These are phyloP conservation scores for Lanius ludovicianus DNA, from an alignment of 2,113 vertebrate species.

Conservation along the genomic window DNA sequence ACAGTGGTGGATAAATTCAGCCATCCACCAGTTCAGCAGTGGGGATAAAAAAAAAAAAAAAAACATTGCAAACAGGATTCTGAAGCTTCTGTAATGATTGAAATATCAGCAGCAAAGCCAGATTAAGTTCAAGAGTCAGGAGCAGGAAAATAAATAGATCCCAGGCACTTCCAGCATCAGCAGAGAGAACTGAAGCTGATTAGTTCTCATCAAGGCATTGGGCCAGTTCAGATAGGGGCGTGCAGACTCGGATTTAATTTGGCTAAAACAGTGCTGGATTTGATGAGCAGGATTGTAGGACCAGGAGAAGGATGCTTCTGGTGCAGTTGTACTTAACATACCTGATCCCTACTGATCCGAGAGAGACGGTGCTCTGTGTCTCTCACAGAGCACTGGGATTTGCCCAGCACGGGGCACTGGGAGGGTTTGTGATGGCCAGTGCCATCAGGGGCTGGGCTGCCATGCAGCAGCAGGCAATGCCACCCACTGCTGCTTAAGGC, in stretches of 20 bases:
- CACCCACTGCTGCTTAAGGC: neutral
- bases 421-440: neutral
- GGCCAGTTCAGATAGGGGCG: neutral
- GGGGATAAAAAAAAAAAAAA: neutral
- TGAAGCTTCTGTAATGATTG: constrained; percentile 21
- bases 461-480: neutral
- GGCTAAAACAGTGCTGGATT: neutral
- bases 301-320: neutral
- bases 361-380: rapidly evolving
- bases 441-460: neutral
- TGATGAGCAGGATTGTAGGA: neutral
- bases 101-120: constrained; percentile 44
- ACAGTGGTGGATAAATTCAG: constrained; percentile 68
- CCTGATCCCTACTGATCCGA: rapidly evolving
- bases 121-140: constrained; percentile 45
- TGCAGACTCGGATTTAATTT: neutral
- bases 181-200: neutral
- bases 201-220: neutral
- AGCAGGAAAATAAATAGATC: constrained; percentile 36
- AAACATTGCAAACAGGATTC: neutral
- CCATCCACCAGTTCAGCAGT: constrained; percentile 57
- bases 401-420: neutral
- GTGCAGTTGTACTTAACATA: neutral
- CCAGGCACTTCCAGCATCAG: neutral
- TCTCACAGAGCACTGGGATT: neutral